A percentile compares a stretch with the other conserved stretches of the same genome.
phyloP scores from a whole-genome alignment of 2,113 vertebrate genomes.

The Piprites chloris region DNA sequence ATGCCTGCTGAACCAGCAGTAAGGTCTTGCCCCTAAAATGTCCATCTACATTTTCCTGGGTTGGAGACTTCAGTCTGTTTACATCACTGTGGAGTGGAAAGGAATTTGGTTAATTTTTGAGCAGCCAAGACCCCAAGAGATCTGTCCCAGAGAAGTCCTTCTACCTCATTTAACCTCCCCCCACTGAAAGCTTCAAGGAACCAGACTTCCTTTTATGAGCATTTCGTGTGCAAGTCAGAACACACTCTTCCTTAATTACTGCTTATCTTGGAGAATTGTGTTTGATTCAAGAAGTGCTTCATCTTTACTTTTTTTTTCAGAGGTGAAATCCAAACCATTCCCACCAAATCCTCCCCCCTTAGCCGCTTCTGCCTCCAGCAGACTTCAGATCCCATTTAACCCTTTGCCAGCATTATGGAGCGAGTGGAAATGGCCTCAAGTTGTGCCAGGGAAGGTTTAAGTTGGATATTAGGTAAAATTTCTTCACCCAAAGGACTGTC shows the following conservation, averaged over 20 bases:
- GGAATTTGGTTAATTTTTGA: constrained; percentile 36
- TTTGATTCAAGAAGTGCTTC: constrained; percentile 1
- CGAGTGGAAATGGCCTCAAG: background rate
- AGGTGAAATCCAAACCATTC: background rate
- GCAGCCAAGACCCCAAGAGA: background rate
- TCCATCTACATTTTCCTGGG: constrained; percentile 76
- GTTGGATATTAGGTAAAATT: background rate
- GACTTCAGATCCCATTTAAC: background rate
- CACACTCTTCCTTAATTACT: constrained; percentile 31
- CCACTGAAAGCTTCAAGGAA: constrained; percentile 6
- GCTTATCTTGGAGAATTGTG: background rate
- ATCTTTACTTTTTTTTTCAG: background rate
- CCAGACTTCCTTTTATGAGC: constrained; percentile 27
- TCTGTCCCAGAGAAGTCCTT: background rate
- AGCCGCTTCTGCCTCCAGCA: background rate
- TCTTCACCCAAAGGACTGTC: background rate
- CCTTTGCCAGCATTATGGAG: background rate
- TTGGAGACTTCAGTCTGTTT: constrained; percentile 80
- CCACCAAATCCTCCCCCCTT: background rate
- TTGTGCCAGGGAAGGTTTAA: background rate
- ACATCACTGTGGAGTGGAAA: constrained; percentile 75
- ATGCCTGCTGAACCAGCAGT: constrained; percentile 79
- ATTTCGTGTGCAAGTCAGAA: constrained; percentile 34
- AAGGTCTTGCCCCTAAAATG: constrained; percentile 78
- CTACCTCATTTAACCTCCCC: constrained; percentile 15